A percentile compares a stretch with the other conserved stretches of the same genome.
Conservation (phyloP, 2,888 invertebrate species). For the Temnothorax unifasciatus region DNA sequence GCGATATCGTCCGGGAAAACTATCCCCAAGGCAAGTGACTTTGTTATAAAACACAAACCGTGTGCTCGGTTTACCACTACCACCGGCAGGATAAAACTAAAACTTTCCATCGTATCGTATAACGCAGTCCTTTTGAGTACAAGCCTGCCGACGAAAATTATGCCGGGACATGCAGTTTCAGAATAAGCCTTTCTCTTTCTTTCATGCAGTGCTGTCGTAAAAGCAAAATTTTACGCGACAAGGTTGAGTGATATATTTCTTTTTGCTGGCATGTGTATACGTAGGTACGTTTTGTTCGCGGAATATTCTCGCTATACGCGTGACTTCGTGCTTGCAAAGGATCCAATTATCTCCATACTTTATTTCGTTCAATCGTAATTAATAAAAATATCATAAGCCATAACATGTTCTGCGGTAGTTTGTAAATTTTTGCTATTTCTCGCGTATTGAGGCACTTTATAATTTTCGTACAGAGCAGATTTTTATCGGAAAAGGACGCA, state of each 20-base stretch:
- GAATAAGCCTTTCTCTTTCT: conserved; percentile 31
- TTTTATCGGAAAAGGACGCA: conserved; percentile 6
- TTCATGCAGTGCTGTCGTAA: conserved; percentile 15
- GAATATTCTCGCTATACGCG: neutral
- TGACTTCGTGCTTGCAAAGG: neutral
- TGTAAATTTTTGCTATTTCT: neutral
- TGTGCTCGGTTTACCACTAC: neutral
- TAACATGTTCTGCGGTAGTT: neutral
- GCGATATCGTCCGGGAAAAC: conserved; percentile 31
- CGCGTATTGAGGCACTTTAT: neutral
- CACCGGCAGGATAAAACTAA: conserved; percentile 34
- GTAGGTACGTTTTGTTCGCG: neutral
- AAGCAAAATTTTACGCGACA: conserved; percentile 44
- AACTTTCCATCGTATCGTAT: conserved; percentile 46
- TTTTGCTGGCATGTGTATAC: neutral
- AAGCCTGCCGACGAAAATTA: conserved; percentile 50
- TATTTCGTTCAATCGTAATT: conserved; percentile 16
- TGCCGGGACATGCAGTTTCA: conserved; percentile 43
- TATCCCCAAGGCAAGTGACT: conserved; percentile 34
- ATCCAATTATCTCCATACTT: neutral
- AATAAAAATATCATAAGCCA: neutral
- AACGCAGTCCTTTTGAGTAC: conserved; percentile 49
- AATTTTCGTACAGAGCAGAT: neutral
- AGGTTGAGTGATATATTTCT: conserved; percentile 30
- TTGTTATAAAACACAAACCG: conserved; percentile 47